Percentiles rank a stretch among this genome's conserved stretches.
Conservation (phyloP, 1,140 invertebrate genomes). For the Ctenoplectra terminalis region DNA sequence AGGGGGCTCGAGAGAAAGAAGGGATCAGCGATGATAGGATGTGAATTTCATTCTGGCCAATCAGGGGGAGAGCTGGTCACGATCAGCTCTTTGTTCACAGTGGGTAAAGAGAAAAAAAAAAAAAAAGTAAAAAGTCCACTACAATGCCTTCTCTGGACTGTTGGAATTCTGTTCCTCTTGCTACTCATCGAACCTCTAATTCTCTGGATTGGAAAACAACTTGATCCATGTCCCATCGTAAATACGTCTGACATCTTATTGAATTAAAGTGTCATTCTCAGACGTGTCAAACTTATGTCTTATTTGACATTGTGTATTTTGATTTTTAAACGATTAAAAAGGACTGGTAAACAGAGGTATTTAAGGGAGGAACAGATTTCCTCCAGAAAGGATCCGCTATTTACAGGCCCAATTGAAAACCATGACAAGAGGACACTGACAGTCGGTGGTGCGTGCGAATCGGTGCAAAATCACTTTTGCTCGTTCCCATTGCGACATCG, state of each 20-base stretch:
- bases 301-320: no score
- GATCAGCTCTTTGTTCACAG: conserved; percentile 75
- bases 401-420: conserved; percentile 71
- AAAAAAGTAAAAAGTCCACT: conserved; percentile 71
- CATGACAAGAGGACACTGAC: conserved; percentile 72
- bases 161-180: conserved; percentile 59
- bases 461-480: conserved; percentile 80
- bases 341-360: not conserved
- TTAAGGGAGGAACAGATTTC: conserved; percentile 54
- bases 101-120: conserved; percentile 54
- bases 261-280: not conserved
- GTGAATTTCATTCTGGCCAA: conserved; percentile 68
- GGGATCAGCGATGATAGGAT: conserved; percentile 41
- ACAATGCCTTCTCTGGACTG: conserved; percentile 69
- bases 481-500: conserved; percentile 50
- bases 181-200: not conserved
- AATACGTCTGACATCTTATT: not conserved
- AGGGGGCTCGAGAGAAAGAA: not conserved
- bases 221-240: not conserved
- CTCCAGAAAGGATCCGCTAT: conserved; percentile 59
- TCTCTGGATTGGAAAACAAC: not conserved
- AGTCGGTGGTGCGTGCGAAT: conserved; percentile 73
- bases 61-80: conserved; percentile 75
- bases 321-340: not conserved
- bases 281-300: not conserved